These are phyloP conservation scores for Chrysolina haemoptera DNA, from an alignment of 2,888 invertebrate genomes.

Conservation along the genomic window DNA sequence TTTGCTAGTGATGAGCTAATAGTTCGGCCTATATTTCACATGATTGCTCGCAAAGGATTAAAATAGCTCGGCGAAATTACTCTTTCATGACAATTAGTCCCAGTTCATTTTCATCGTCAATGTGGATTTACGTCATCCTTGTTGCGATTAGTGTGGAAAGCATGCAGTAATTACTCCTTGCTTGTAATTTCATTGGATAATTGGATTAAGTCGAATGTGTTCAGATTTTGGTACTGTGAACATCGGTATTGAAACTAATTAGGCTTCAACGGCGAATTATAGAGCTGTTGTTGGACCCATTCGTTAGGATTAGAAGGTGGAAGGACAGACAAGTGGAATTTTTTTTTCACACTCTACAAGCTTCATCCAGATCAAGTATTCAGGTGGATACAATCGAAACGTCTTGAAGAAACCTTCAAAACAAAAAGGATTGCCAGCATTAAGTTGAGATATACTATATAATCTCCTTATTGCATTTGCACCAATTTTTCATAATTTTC, in stretches of 20 bases:
- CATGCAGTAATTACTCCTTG: slow-evolving; percentile 3
- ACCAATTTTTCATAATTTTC: no score
- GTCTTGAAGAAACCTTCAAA: no score
- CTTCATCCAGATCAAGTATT: no score
- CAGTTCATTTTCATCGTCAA: slow-evolving; percentile 21
- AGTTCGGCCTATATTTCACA: slow-evolving; percentile 25
- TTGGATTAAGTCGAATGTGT: slow-evolving; percentile 2
- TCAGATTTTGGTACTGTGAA: background rate
- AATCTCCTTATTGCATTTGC: no score
- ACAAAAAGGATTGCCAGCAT: no score
- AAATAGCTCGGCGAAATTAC: slow-evolving; percentile 16
- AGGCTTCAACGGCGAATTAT: background rate
- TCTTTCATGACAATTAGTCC: slow-evolving; percentile 20
- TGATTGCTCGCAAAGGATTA: slow-evolving; percentile 4
- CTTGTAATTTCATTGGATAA: slow-evolving; percentile 21
- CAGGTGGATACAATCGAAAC: no score
- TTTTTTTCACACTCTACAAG: no score
- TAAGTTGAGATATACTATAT: no score
- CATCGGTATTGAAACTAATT: no score
- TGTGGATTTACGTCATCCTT: slow-evolving; percentile 11
- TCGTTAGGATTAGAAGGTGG: no score
- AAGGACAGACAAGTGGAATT: no score
- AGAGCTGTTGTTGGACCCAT: background rate
- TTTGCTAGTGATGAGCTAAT: slow-evolving; percentile 24
- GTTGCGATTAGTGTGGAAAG: slow-evolving; percentile 8